These are phyloP conservation scores for Acrobasis repandana DNA, from an alignment of 2,888 invertebrate species.

Conservation along the genomic window DNA sequence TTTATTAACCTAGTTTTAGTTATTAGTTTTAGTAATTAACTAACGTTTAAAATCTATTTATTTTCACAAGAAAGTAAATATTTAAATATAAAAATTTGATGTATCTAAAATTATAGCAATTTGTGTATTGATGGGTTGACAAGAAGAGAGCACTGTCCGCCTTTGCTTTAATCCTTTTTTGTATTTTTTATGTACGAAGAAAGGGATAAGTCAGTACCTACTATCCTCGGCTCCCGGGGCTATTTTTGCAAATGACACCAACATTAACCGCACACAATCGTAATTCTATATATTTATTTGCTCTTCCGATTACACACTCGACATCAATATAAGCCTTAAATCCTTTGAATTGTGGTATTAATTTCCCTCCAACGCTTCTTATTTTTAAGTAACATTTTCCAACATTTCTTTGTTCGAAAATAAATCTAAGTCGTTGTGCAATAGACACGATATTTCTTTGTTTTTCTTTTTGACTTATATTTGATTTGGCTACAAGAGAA, in stretches of 20 bases:
- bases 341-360: slow-evolving; percentile 81
- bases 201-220: too few species aligned
- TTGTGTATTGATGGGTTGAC: too few species aligned
- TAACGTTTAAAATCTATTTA: too few species aligned
- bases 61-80: too few species aligned
- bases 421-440: slow-evolving; percentile 30
- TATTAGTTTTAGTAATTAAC: too few species aligned
- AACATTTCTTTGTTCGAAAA: slow-evolving; percentile 34
- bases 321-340: slow-evolving; percentile 77
- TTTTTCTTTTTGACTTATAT: slow-evolving; percentile 35
- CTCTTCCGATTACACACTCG: slow-evolving; percentile 73
- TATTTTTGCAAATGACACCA: slow-evolving; percentile 63
- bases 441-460: slow-evolving; percentile 47
- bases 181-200: too few species aligned
- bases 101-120: too few species aligned
- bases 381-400: slow-evolving; percentile 62
- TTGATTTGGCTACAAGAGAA: slow-evolving; percentile 23
- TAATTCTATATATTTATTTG: slow-evolving; percentile 70
- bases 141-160: too few species aligned
- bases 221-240: slow-evolving; percentile 41
- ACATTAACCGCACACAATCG: slow-evolving; percentile 55
- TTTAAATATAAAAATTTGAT: too few species aligned
- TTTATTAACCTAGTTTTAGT: too few species aligned
- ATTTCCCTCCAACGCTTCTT: slow-evolving; percentile 81
- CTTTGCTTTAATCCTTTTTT: too few species aligned